A percentile compares a stretch with the other conserved stretches of the same genome.
Evolutionary conservation across 2,113 vertebrate genomes (phyloP).

Genomic region (Desmodus rotundus): DNA sequence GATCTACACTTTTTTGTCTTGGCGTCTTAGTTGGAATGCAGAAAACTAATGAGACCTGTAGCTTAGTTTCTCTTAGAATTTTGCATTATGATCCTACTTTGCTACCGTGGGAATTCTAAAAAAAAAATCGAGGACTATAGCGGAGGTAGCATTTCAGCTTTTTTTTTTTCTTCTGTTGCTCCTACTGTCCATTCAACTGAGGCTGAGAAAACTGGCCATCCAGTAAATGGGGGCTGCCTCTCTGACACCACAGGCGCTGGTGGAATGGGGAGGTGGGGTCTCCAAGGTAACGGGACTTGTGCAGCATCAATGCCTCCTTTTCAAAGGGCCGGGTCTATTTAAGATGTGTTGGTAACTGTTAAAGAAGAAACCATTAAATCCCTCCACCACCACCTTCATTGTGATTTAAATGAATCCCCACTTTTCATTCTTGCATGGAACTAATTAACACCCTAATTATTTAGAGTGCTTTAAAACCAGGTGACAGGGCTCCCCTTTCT

Average conservation of each 20-base stretch:
- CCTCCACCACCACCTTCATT: neutral
- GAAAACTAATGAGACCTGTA: neutral
- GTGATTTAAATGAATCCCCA: conserved; percentile 64
- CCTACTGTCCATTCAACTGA: neutral
- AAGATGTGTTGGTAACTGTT: conserved; percentile 63
- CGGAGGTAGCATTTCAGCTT: neutral
- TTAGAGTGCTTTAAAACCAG: conserved; percentile 18
- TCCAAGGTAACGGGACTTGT: conserved; percentile 73
- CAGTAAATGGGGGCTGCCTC: conserved; percentile 19
- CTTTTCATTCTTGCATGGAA: conserved; percentile 43
- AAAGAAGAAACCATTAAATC: neutral
- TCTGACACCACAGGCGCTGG: neutral
- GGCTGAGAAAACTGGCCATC: neutral
- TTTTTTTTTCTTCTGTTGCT: neutral
- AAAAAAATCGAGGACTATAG: neutral
- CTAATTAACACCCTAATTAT: conserved; percentile 43
- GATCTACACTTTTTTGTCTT: neutral
- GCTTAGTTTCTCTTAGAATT: neutral
- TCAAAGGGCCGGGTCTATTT: conserved; percentile 47
- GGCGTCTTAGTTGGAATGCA: neutral
- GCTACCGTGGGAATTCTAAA: conserved; percentile 43
- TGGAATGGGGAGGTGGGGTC: conserved; percentile 39
- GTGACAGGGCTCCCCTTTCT: neutral
- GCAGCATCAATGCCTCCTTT: conserved; percentile 40
- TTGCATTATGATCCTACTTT: neutral